phyloP scores from a whole-genome alignment of 2,888 invertebrate species.

The Agrotis clavis region DNA sequence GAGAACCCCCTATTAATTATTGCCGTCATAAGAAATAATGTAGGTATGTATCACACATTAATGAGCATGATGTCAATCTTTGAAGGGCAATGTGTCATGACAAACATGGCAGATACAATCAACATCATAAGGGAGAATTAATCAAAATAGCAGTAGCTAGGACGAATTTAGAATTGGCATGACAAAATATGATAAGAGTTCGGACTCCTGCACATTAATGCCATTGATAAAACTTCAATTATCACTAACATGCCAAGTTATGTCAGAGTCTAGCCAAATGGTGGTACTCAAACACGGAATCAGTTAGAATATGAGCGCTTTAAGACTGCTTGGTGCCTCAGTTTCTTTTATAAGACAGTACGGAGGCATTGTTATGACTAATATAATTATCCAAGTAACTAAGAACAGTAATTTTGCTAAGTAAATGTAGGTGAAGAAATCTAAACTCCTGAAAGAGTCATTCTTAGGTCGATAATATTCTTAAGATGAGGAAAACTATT shows the following conservation, averaged over 20 bases:
- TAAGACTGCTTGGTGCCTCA: neutral
- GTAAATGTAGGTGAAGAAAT: constrained; percentile 12
- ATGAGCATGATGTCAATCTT: constrained; percentile 57
- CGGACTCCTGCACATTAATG: constrained; percentile 12
- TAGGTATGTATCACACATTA: constrained; percentile 29
- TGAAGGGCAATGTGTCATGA: constrained; percentile 64
- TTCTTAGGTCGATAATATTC: constrained; percentile 9
- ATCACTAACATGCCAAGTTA: constrained; percentile 54
- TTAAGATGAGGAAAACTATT: constrained; percentile 46
- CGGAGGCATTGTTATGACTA: constrained; percentile 3
- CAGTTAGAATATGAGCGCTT: neutral
- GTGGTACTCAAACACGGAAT: constrained; percentile 14
- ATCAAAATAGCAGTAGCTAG: constrained; percentile 17
- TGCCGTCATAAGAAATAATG: constrained; percentile 5
- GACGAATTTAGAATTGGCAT: constrained; percentile 49
- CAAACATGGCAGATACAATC: constrained; percentile 41
- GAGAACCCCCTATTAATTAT: neutral
- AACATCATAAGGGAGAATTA: constrained; percentile 19
- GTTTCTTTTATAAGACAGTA: neutral
- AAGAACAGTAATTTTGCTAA: neutral
- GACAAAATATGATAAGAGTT: constrained; percentile 22
- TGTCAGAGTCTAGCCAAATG: constrained; percentile 37
- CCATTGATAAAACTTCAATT: constrained; percentile 33
- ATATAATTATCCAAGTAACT: constrained; percentile 13
- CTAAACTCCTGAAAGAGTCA: constrained; percentile 17